Evolutionary conservation across 2,113 vertebrate genomes (phyloP).

Genomic region (Notothenia rossii): DNA sequence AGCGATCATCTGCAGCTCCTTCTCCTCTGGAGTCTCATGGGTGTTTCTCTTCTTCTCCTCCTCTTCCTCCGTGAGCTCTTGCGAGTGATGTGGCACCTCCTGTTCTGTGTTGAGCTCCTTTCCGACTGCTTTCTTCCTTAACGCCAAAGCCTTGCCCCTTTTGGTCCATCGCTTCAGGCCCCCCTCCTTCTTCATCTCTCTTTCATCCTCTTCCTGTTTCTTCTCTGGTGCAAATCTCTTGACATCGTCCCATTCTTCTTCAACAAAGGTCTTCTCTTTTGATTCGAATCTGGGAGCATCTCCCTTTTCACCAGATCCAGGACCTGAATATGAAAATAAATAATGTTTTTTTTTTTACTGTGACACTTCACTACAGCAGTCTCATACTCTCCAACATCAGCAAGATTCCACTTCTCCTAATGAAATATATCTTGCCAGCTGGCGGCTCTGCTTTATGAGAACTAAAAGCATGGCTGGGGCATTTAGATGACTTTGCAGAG

Average conservation of each 20-base stretch:
- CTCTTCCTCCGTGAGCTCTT: constrained; percentile 81
- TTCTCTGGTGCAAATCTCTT: constrained; percentile 34
- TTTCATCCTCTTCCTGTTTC: constrained; percentile 40
- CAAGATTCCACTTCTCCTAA: constrained; percentile 68
- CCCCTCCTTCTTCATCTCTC: constrained; percentile 51
- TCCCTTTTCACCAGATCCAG: constrained; percentile 38
- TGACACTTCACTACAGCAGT: background rate
- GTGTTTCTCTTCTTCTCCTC: constrained; percentile 69
- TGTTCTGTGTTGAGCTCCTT: constrained; percentile 47
- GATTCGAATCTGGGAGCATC: constrained; percentile 15
- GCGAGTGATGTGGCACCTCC: constrained; percentile 81
- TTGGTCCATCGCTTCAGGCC: constrained; percentile 84
- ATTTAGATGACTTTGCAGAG: constrained; percentile 42
- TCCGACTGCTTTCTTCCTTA: constrained; percentile 61
- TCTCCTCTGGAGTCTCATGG: constrained; percentile 77
- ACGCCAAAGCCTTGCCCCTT: constrained; percentile 75
- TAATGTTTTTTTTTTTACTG: background rate
- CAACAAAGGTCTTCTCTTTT: constrained; percentile 14
- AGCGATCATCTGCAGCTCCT: constrained; percentile 84
- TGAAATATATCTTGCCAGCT: constrained; percentile 74
- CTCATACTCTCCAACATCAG: constrained; percentile 59
- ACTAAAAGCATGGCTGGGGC: constrained; percentile 36
- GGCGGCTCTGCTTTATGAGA: constrained; percentile 61
- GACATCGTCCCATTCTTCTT: constrained; percentile 64
- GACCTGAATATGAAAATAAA: constrained; percentile 45